Evolutionary conservation across 2,888 invertebrate species (phyloP), one percentile per base, ranked within the genome.

Genomic region (Dorcus parallelipipedus): DNA sequence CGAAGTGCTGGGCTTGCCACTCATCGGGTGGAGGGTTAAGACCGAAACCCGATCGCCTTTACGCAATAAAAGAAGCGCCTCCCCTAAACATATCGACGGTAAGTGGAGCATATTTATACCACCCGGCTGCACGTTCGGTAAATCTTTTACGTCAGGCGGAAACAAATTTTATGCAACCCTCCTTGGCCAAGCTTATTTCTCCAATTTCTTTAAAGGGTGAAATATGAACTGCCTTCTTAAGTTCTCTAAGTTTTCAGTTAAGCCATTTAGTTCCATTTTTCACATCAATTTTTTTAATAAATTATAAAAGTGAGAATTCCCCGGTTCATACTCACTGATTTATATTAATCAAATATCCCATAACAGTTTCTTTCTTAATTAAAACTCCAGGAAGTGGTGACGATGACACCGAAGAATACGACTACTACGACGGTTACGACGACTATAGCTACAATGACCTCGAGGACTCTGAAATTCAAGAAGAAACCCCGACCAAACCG

Each of bases 11-110:
- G 83, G 86, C 26, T 79, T 88, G 68, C 88, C 90, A 1, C 83
- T 91, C 10, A 78, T 88, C 38, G 86, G 88, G 23, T 92, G 91
- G 91, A 82, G 87, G 55, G 84, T 79, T 3, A 80, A 81, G 64
- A 80, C 79, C 68, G 78, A 78, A 63, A 77, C 79, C 17, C 52
- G 42, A 14, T 26, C 40, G 42, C 40, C 53, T 60, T 39, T 45
- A 58, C 49, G 64, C 60, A 56, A 59, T 62, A 48, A 65, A 61
- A 54, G 55, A 61, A 33, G 26, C 26, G 26, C 26, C 26, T 33
- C 26, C 26, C 26, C 26, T 33, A 33, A 33, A 52, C 54, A 64
- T 39, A 62, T 62, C 47, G 65, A 65, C 43, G 51, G 62, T 63
- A 55, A 49, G 9, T 38, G 48, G 41, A 33, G 42, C 47, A 47